phyloP scores from a whole-genome alignment of 2,888 invertebrate genomes.

The Ophion obscuratus region DNA sequence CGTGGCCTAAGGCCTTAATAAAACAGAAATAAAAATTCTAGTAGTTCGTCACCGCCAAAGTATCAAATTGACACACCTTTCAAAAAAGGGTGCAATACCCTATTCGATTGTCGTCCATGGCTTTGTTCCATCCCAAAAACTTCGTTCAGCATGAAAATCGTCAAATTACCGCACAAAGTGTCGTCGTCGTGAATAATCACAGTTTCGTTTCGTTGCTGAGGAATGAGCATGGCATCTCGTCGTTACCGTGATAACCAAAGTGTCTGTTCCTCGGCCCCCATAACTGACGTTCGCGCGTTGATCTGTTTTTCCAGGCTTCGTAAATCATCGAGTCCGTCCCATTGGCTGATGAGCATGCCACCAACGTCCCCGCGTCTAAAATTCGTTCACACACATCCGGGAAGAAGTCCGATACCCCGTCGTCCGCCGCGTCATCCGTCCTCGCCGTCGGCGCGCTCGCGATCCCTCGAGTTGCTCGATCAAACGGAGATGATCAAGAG shows the following conservation, averaged over 20 bases:
- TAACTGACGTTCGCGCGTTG: background rate
- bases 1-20: too few relatives aligned
- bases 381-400: conserved; percentile 78
- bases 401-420: conserved; percentile 81
- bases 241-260: background rate
- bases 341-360: conserved; percentile 86
- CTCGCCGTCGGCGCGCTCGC: conserved; percentile 78
- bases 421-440: conserved; percentile 83
- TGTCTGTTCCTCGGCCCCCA: background rate
- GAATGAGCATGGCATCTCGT: conserved; percentile 20
- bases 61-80: too few relatives aligned
- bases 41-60: too few relatives aligned
- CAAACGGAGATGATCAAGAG: conserved; percentile 72
- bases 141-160: background rate
- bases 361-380: conserved; percentile 80
- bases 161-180: background rate
- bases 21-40: too few relatives aligned
- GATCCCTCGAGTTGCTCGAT: conserved; percentile 75
- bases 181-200: background rate
- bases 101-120: background rate
- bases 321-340: conserved; percentile 88
- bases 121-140: background rate
- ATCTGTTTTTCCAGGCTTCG: conserved; percentile 85
- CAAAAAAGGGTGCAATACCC: too few relatives aligned
- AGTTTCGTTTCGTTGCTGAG: background rate